Percentiles rank a stretch among this genome's conserved stretches.
Conservation (phyloP, 2,888 invertebrate genomes). For the Dione juno region DNA sequence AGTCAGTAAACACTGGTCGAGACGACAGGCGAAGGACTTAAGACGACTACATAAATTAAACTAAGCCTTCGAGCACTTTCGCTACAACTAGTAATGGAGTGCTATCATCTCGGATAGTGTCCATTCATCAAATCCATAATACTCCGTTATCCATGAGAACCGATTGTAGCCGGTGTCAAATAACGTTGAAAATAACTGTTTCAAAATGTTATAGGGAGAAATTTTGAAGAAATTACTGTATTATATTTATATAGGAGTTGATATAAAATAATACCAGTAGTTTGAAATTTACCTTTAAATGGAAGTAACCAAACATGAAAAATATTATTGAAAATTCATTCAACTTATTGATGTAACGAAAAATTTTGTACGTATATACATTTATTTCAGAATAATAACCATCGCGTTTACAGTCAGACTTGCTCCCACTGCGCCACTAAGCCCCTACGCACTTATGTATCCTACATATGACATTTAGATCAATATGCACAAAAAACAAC, state of each 20-base stretch:
- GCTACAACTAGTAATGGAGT: slow-evolving; percentile 21
- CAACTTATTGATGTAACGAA: background rate
- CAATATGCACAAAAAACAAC: background rate
- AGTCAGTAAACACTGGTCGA: slow-evolving; percentile 31
- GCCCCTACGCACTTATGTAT: too few species aligned
- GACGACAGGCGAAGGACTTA: slow-evolving; percentile 33
- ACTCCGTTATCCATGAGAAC: slow-evolving; percentile 43
- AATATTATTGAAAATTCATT: background rate
- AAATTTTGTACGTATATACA: background rate
- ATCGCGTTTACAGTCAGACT: too few species aligned
- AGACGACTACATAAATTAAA: slow-evolving; percentile 33
- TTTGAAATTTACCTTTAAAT: background rate
- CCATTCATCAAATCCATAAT: slow-evolving; percentile 35
- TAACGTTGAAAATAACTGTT: slow-evolving; percentile 56
- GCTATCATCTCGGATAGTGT: slow-evolving; percentile 33
- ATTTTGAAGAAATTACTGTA: background rate
- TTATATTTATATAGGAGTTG: background rate
- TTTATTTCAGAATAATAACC: too few species aligned
- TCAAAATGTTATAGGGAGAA: slow-evolving; percentile 49
- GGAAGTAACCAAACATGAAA: background rate
- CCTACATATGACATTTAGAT: background rate
- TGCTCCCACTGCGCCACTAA: too few species aligned
- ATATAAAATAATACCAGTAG: background rate
- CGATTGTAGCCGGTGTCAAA: slow-evolving; percentile 36
- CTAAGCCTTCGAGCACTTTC: slow-evolving; percentile 28